Base-by-base conservation (phyloP, 2,797 vertebrate genomes). In the Aphelocoma californica region DNA sequence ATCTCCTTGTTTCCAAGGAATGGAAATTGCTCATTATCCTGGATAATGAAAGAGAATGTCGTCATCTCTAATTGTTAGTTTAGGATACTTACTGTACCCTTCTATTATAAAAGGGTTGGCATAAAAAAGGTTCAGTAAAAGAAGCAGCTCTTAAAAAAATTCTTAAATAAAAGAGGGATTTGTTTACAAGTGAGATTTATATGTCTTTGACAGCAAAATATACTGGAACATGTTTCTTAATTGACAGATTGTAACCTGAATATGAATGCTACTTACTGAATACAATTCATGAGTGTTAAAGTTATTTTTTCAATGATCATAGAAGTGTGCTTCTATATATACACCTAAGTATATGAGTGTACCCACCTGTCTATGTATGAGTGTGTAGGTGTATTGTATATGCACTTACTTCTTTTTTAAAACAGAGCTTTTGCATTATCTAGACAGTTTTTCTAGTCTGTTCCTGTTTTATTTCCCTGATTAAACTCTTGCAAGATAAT, bases 21-120 rank as follows among this genome's bases (percentile, higher is more conserved):
- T 87, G 78, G 97, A 97, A 97, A 97, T 95, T 87, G 81, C 69
- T 95, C 93, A 64, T 96, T 97, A 96, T 93, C 73, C 78, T 0
- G 4, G 82, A 87, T 91, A 95, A 97, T 96, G 92, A 95, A 95
- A 89, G 91, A 89, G 83, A 96, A 96, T 86, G 42, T 94, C 75
- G 7, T 80, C 81, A 91, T 97, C 70, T 95, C 5, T 97, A 97
- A 91, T 95, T 95, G 80, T 95, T 95, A 94, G 87, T 88, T 96
- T 83, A 93, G 80, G 54, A 70, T 93, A 89, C 34, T 81, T 96
- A 64, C 66, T 77, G 44, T 92, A 80, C 64, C 48, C 84, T 96
- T 91, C 82, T 83, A 86, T 96, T 96, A 82, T 89, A 95, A 96
- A 95, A 40, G 36, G 34, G 28, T 42, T 92, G 90, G 81, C 47